A percentile compares a stretch with the other conserved stretches of the same genome.
Conservation (phyloP, 2,113 vertebrate genomes). For the Morone saxatilis region DNA sequence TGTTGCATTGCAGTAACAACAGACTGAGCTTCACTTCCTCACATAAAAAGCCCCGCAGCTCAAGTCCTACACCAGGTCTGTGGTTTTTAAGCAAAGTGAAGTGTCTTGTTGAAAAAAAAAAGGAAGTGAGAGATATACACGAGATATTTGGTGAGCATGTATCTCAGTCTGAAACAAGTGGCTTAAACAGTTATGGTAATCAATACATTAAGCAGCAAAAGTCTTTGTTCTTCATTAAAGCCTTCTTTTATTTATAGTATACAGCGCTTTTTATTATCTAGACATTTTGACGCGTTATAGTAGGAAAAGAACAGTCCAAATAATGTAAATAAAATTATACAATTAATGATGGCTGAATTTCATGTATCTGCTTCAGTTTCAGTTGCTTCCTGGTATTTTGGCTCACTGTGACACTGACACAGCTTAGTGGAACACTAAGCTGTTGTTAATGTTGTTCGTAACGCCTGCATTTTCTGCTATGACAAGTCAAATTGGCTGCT, state of each 20-base stretch:
- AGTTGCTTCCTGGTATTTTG: neutral
- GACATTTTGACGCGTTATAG: neutral
- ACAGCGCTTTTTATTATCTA: no score
- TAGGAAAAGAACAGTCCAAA: neutral
- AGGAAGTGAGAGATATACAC: neutral
- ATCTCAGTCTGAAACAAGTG: neutral
- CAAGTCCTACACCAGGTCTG: neutral
- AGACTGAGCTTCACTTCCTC: conserved; percentile 2
- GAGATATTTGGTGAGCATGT: neutral
- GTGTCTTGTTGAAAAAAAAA: no score
- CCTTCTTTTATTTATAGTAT: neutral
- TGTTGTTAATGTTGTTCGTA: neutral
- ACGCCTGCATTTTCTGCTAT: neutral
- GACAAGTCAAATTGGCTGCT: neutral
- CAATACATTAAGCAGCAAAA: neutral
- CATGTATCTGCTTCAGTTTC: neutral
- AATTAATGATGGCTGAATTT: neutral
- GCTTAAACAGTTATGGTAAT: neutral
- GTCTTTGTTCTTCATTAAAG: neutral
- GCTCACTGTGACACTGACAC: neutral
- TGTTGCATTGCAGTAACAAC: conserved; percentile 2
- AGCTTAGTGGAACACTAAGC: neutral
- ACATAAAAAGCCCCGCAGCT: neutral
- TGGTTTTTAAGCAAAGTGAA: conserved; percentile 3
- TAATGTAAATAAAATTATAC: neutral